Base-by-base conservation (phyloP, 1,140 invertebrate genomes). In the Belonocnema kinseyi region DNA sequence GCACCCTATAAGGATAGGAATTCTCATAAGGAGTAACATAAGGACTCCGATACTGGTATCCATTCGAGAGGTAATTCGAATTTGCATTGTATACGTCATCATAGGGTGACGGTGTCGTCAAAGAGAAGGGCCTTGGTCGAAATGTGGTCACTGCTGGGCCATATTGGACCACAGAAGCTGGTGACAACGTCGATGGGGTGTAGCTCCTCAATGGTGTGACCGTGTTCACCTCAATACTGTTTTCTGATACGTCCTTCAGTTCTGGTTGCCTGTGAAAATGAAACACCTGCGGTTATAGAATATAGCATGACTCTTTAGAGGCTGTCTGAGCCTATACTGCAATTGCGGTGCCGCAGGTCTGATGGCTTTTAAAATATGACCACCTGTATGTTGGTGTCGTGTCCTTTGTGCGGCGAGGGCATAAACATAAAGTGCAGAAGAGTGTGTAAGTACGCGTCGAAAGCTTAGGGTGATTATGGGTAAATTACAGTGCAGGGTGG, bases 191-290 rank as follows among this genome's bases (percentile, higher is more conserved):
- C n/a, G 81, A 77, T 6, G 82, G 71, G 50, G 77, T 77, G 72
- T 79, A 78, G 7, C 72, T 73, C 73, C 80, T 76, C 33, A 81
- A 58, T 50, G 84, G 82, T 54, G 83, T 83, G 17, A 82, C 81
- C 14, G 82, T 85, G 72, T 82, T 87, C 12, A 76, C 73, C 71
- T 87, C 90, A 19, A 91, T 90, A 19, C 87, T 89, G 73, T 91
- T 91, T 50, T 85, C 86, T 14, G 88, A 75, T 3, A 88, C 77
- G 72, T 89, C 87, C 61, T 86, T 88, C 17, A 86, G 50, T 75
- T 86, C 84, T 12, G 87, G 81, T 81, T 87, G 84, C 46, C 90
- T 91, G 85, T 17, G 82, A 79, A 80, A 50, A n/a, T 54, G 74
- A 8, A 53, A 73, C 26, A 73, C 50, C 19, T 14, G 40, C 61